Evolutionary conservation across 2,888 invertebrate genomes (phyloP).

Genomic region (Helobdella robusta): DNA sequence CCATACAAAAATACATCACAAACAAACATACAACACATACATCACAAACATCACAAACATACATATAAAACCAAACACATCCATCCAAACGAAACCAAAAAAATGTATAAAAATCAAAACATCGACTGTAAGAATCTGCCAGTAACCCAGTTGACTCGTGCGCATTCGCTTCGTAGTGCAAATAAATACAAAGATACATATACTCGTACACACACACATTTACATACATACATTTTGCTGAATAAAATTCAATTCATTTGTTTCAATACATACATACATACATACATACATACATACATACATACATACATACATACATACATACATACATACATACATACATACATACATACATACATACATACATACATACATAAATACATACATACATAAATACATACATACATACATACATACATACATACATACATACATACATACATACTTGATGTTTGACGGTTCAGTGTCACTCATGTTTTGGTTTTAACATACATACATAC

Average conservation of each 20-base stretch:
- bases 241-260: background rate
- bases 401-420: background rate
- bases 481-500: background rate
- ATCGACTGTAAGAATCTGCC: background rate
- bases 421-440: slow-evolving; percentile 5
- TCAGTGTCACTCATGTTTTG: too few species aligned
- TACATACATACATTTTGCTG: background rate
- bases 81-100: too few species aligned
- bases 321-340: slow-evolving; percentile 5
- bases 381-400: slow-evolving; percentile 1
- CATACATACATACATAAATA: background rate
- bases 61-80: too few species aligned
- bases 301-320: slow-evolving; percentile 5
- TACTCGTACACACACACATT: slow-evolving; percentile 1
- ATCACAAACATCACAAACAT: too few species aligned
- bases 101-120: background rate
- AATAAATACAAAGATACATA: slow-evolving; percentile 6
- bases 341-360: slow-evolving; percentile 5
- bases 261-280: background rate
- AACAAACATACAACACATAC: too few species aligned
- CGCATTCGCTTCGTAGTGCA: background rate
- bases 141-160: background rate
- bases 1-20: too few species aligned
- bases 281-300: slow-evolving; percentile 5
- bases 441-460: too few species aligned